These are phyloP conservation scores for Vombatus ursinus DNA, from an alignment of 2,113 vertebrate species.

Conservation along the genomic window DNA sequence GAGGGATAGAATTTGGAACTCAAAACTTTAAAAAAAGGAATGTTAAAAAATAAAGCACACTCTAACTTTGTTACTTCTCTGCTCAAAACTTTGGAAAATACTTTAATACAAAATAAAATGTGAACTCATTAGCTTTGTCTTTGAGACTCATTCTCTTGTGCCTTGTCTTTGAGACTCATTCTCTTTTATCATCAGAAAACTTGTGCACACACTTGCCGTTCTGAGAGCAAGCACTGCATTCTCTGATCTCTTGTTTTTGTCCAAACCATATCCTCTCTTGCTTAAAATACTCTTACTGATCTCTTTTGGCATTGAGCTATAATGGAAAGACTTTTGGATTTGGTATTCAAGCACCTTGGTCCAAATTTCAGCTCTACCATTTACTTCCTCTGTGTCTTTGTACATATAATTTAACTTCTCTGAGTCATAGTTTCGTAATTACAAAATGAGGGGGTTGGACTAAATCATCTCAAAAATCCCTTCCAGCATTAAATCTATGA, in stretches of 20 bases:
- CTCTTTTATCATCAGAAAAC: background rate
- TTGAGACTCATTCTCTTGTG: background rate
- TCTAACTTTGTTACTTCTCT: background rate
- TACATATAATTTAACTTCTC: background rate
- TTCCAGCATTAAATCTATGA: background rate
- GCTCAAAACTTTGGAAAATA: background rate
- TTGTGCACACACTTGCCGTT: background rate
- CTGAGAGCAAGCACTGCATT: background rate
- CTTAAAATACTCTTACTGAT: background rate
- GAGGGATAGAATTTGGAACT: background rate
- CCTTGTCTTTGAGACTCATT: no score
- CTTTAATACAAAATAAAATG: background rate
- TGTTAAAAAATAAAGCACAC: no score
- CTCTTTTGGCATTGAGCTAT: background rate
- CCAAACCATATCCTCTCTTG: background rate
- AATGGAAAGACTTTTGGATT: background rate
- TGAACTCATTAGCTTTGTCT: background rate
- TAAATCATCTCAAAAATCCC: no score
- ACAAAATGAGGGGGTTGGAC: background rate
- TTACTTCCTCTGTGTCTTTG: background rate
- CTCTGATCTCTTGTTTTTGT: background rate
- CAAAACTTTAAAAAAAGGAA: no score
- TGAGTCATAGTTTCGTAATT: background rate
- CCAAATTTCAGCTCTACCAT: background rate
- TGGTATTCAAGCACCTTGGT: background rate